Evolutionary conservation across 1,140 invertebrate species (phyloP).

Genomic region (Leptoteleia sp.): DNA sequence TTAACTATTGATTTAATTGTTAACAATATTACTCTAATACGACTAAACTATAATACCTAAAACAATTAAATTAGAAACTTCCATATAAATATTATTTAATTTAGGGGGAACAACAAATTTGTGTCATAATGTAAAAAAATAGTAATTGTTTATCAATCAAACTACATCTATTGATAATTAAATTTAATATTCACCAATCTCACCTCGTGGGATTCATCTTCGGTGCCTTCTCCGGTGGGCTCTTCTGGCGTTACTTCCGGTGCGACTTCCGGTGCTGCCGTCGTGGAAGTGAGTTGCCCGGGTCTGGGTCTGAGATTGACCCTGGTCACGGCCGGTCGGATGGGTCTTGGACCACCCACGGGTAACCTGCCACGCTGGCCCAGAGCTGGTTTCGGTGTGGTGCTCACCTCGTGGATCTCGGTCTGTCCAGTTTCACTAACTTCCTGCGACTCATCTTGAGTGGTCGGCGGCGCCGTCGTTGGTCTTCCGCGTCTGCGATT

Average conservation of each 20-base stretch:
- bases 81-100: no score
- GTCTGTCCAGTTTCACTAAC: slow-evolving; percentile 58
- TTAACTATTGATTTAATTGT: no score
- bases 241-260: slow-evolving; percentile 77
- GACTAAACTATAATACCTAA: no score
- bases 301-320: slow-evolving; percentile 82
- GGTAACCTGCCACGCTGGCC: slow-evolving; percentile 67
- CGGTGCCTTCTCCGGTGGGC: slow-evolving; percentile 78
- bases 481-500: slow-evolving; percentile 76
- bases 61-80: no score
- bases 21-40: no score
- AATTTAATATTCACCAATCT: not conserved
- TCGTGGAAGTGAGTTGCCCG: slow-evolving; percentile 78
- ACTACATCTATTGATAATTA: no score
- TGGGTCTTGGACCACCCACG: slow-evolving; percentile 74
- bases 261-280: slow-evolving; percentile 68
- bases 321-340: slow-evolving; percentile 82
- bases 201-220: slow-evolving; percentile 80
- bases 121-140: no score
- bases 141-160: no score
- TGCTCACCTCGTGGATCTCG: slow-evolving; percentile 60
- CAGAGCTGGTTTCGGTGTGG: slow-evolving; percentile 55
- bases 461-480: slow-evolving; percentile 63
- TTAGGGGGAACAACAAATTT: no score
- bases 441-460: slow-evolving; percentile 71